Percentiles rank a stretch among this genome's conserved stretches.
Evolutionary conservation across 2,113 vertebrate species (phyloP).

Genomic region (Leucosticte australis): DNA sequence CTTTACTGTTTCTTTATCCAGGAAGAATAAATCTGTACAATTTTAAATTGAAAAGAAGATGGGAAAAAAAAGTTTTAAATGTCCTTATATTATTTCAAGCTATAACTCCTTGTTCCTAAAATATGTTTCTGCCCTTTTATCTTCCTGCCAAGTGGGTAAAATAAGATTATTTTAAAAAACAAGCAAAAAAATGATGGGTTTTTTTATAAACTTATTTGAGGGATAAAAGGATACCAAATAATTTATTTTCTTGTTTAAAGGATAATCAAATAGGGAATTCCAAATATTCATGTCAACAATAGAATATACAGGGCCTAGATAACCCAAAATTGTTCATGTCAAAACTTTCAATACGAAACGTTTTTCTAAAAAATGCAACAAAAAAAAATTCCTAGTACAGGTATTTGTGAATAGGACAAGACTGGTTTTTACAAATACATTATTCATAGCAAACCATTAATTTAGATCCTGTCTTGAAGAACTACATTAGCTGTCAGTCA

Average conservation of each 20-base stretch:
- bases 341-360: not conserved
- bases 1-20: not conserved
- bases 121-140: not conserved
- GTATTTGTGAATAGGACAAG: not conserved
- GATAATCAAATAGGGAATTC: not conserved
- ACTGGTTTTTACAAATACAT: not conserved
- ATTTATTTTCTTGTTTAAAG: not conserved
- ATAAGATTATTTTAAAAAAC: not conserved
- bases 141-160: not conserved
- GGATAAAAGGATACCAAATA: not conserved
- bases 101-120: not conserved
- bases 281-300: not conserved
- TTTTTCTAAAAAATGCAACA: not conserved
- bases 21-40: not conserved
- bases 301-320: not conserved
- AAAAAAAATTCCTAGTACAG: not conserved
- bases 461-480: not conserved
- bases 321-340: not conserved
- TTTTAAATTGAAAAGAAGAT: not conserved
- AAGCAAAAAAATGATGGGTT: not conserved
- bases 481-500: not conserved
- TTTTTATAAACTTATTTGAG: not conserved
- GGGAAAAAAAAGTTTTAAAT: not conserved
- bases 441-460: not conserved
- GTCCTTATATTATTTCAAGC: not conserved